phyloP scores from a whole-genome alignment of 2,888 invertebrate species.

The Ferrisia virgata region DNA sequence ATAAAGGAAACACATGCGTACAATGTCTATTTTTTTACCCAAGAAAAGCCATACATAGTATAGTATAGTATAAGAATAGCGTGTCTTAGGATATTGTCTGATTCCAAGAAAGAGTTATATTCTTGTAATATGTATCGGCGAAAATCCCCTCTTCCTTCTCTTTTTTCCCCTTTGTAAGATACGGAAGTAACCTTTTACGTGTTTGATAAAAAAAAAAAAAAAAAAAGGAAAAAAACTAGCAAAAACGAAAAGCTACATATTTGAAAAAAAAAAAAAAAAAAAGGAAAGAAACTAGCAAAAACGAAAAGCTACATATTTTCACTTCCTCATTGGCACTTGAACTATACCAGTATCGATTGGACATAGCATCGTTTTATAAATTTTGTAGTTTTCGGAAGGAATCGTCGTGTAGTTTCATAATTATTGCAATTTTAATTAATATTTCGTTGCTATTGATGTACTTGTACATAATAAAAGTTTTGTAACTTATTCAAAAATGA shows the following conservation, averaged over 20 bases:
- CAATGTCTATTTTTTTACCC: background rate
- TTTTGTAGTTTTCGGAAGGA: background rate
- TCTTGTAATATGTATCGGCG: background rate
- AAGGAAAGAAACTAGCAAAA: no score
- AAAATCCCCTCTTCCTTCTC: no score
- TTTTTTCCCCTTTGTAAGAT: background rate
- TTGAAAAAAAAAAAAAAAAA: no score
- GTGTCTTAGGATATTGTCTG: background rate
- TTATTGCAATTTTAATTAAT: background rate
- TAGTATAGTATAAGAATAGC: background rate
- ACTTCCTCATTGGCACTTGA: background rate
- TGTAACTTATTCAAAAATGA: background rate
- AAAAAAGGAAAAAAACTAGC: no score
- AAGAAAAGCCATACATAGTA: background rate
- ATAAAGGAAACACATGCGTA: conserved; percentile 17
- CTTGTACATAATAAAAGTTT: background rate
- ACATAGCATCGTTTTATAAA: background rate
- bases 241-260: background rate
- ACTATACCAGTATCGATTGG: no score
- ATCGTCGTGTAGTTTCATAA: background rate
- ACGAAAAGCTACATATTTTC: background rate
- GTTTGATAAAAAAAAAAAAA: conserved; percentile 20
- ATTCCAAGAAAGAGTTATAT: background rate
- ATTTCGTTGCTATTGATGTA: background rate
- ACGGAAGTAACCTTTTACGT: conserved; percentile 19